Percentiles rank a stretch among this genome's conserved stretches.
Evolutionary conservation across 2,113 vertebrate species (phyloP).

Genomic region (Beaufortia kweichowensis): DNA sequence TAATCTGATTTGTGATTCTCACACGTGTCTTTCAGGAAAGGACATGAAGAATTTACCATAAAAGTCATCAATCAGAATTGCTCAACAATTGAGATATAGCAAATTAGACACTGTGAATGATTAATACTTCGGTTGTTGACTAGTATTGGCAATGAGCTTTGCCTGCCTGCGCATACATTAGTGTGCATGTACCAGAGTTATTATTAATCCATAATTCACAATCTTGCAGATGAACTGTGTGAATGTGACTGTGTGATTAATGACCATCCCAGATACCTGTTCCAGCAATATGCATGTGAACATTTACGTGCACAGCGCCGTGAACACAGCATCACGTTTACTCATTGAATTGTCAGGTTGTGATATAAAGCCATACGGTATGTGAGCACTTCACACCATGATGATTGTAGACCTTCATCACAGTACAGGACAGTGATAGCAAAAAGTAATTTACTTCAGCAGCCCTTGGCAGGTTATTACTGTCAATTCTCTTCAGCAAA

Average conservation of each 20-base stretch:
- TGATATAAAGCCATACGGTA: neutral
- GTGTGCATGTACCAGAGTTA: neutral
- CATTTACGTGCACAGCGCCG: neutral
- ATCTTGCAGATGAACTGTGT: neutral
- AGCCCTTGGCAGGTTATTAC: neutral
- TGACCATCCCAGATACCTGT: neutral
- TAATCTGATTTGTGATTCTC: constrained; percentile 4
- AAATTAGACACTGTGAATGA: neutral
- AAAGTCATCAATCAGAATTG: neutral
- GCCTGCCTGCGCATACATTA: neutral
- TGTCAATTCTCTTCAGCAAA: neutral
- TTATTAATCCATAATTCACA: neutral
- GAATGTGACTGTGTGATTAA: neutral
- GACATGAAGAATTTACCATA: neutral
- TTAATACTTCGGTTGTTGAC: neutral
- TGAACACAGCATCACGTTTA: neutral
- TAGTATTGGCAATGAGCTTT: neutral
- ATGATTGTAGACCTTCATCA: neutral
- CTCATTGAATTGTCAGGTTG: neutral
- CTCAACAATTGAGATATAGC: neutral
- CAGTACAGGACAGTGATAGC: neutral
- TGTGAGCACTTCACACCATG: neutral
- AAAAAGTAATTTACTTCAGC: neutral
- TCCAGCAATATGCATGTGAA: neutral
- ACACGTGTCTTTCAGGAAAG: neutral